Evolutionary conservation across 2,113 vertebrate genomes (phyloP).

Genomic region (Clarias batrachus): DNA sequence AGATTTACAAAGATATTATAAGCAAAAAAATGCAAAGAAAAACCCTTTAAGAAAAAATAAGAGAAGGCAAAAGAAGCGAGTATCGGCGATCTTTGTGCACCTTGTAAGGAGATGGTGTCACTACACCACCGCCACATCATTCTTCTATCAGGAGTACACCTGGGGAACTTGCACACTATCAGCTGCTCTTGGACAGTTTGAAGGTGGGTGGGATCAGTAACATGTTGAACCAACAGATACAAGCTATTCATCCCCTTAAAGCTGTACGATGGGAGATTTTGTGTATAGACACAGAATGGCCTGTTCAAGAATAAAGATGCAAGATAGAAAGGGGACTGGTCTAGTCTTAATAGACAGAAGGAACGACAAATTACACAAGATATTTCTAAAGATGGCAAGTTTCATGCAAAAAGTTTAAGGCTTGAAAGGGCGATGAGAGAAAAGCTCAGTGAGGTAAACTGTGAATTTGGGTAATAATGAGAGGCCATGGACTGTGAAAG

Average conservation of each 20-base stretch:
- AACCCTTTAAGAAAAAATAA: neutral
- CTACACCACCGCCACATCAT: neutral
- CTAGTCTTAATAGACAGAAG: too few species aligned
- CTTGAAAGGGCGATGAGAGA: neutral
- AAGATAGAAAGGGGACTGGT: neutral
- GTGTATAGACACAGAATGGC: neutral
- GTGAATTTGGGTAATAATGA: neutral
- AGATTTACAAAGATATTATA: neutral
- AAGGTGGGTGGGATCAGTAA: neutral
- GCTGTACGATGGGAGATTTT: neutral
- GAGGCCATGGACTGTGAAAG: neutral
- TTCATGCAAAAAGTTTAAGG: neutral
- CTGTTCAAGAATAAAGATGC: neutral
- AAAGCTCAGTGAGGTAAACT: neutral
- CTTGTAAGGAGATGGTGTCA: neutral
- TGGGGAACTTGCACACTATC: neutral
- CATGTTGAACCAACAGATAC: neutral
- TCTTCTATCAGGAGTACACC: neutral
- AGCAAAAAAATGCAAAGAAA: neutral
- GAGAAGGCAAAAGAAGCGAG: neutral
- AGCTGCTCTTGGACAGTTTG: neutral
- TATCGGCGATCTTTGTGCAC: neutral
- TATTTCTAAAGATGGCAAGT: neutral
- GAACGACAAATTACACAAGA: too few species aligned
- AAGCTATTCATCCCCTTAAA: neutral